Evolutionary conservation across 2,888 invertebrate genomes (phyloP).

Genomic region (Aleiodes leptofemur): DNA sequence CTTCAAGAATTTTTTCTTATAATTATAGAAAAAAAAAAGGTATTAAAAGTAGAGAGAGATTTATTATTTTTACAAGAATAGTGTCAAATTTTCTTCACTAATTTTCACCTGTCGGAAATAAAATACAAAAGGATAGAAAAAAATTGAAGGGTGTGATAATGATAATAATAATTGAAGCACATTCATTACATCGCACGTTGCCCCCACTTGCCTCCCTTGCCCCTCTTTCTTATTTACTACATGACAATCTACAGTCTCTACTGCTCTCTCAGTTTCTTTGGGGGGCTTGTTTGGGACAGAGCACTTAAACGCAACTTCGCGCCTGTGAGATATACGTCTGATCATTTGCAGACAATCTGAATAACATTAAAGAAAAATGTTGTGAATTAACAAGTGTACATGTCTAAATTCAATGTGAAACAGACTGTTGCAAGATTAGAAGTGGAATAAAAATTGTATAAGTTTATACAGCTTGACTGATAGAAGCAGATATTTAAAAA

Average conservation of each 20-base stretch:
- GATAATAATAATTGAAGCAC: neutral
- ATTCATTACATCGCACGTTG: neutral
- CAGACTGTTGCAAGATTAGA: neutral
- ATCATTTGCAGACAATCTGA: slow-evolving; percentile 16
- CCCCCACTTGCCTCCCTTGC: slow-evolving; percentile 11
- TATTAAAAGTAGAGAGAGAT: neutral
- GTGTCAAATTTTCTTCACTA: neutral
- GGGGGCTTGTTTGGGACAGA: slow-evolving; percentile 54
- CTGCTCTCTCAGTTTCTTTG: slow-evolving; percentile 50
- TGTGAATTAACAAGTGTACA: slow-evolving; percentile 27
- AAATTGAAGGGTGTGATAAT: neutral
- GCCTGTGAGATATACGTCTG: slow-evolving; percentile 53
- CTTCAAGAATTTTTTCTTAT: neutral
- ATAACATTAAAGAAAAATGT: slow-evolving; percentile 6
- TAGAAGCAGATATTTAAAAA: neutral
- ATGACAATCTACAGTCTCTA: slow-evolving; percentile 16
- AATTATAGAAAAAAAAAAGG: neutral
- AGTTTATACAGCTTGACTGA: neutral
- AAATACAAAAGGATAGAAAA: neutral
- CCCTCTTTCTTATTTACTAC: slow-evolving; percentile 42
- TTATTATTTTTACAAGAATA: neutral
- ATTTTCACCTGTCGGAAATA: neutral
- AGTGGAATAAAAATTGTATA: neutral
- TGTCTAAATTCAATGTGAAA: slow-evolving; percentile 5
- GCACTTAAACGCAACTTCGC: slow-evolving; percentile 66